Evolutionary conservation across 2,888 invertebrate species (phyloP).

Genomic region (Operophtera brumata): DNA sequence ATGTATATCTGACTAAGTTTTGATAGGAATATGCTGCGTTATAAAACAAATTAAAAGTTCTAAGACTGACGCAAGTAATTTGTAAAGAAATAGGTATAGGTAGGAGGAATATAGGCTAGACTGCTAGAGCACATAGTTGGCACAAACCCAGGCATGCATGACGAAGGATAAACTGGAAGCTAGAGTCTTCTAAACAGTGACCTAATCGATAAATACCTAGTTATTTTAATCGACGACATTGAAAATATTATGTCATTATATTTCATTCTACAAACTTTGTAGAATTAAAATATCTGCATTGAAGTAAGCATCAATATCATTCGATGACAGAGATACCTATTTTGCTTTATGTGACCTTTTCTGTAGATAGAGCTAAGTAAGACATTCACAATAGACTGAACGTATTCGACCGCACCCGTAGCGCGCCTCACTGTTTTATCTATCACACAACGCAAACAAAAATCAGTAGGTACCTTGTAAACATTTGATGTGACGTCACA

Average conservation of each 20-base stretch:
- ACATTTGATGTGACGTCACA: conserved; percentile 38
- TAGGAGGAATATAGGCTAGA: conserved; percentile 2
- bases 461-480: conserved; percentile 36
- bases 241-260: neutral
- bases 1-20: too few relatives aligned
- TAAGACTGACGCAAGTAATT: too few relatives aligned
- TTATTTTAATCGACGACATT: conserved; percentile 8
- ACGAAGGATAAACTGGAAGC: conserved; percentile 10
- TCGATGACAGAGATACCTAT: neutral
- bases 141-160: neutral
- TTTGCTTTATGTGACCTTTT: too few relatives aligned
- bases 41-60: too few relatives aligned
- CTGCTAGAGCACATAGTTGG: conserved; percentile 1
- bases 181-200: conserved; percentile 16
- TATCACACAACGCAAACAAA: conserved; percentile 49
- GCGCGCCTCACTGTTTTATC: conserved; percentile 45
- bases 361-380: too few relatives aligned
- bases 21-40: too few relatives aligned
- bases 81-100: too few relatives aligned
- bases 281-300: neutral
- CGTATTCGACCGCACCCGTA: conserved; percentile 36
- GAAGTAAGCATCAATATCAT: neutral
- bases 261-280: neutral
- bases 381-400: neutral
- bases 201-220: conserved; percentile 37